Base-by-base conservation (phyloP, 2,113 vertebrate genomes). In the Hemiscyllium ocellatum region DNA sequence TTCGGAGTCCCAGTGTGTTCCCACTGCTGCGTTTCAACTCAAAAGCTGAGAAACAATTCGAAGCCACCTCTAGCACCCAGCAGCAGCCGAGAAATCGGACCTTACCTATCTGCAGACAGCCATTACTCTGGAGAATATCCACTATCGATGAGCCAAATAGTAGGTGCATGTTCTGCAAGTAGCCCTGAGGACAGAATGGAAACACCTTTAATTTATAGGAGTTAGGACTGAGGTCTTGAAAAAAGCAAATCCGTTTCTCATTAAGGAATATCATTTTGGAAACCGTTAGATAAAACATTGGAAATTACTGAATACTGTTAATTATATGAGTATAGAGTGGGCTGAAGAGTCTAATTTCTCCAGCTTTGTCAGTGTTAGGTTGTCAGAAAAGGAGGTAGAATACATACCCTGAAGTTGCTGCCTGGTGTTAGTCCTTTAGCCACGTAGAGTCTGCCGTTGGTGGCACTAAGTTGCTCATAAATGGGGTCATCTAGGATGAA, bases 401-500 rank as follows among this genome's bases (percentile, higher is more conserved):
- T 90, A 97, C 98, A 96, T 97, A 99, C 99, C 98, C 98, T 98
- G 97, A 99, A 99, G 97, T 99, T 98, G 68, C 98, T 99, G 94
- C 99, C 99, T 2, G 98, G 98, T 90, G 96, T 97, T 2, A 98
- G 98, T 96, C 99, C 99, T 96, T 98, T 99, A 0, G 97, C 98
- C 96, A 99, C 98, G 6, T 98, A 99, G 98, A 99, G 98, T 96
- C 97, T 97, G 97, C 98, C 98, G 72, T 97, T 97, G 69, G 98
- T 98, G 0, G 97, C 96, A 91, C 87, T 96, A 96, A 99, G 98
- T 83, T 98, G 98, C 96, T 99, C 99, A 0, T 99, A 99, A 97
- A 99, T 99, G 4, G 99, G 98, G 96, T 99, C 98, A 7, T 99
- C 99, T 97, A 99, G 97, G 95, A 98, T 97, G 96, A 99, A 97